Base-by-base conservation (phyloP, 2,797 vertebrate genomes). In the Epinephelus malabaricus region DNA sequence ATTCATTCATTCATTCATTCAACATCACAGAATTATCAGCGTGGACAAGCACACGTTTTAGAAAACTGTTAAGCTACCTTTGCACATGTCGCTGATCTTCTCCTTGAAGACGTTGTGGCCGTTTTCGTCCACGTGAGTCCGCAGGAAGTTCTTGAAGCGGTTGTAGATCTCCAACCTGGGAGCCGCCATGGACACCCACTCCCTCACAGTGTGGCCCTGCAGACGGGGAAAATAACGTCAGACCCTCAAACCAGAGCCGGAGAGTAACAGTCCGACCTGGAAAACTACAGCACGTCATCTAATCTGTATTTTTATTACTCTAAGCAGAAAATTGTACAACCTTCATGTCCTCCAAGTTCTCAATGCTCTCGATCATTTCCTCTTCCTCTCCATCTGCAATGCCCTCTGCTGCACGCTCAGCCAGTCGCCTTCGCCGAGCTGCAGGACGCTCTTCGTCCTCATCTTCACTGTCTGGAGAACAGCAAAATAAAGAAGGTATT, bases 81-180 rank as follows among this genome's bases (percentile, higher is more conserved):
- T 99, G 92, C 98, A 99, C 98, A 99, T 99, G 91, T 99, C 98
- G 0, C 97, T 98, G 94, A 99, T 99, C 90, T 97, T 97, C 92
- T 99, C 97, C 91, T 99, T 99, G 92, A 99, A 99, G 65, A 99
- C 98, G 0, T 99, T 99, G 95, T 98, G 98, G 17, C 98, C 98
- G 0, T 96, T 97, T 75, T 98, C 96, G 18, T 99, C 98, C 69
- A 99, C 98, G 0, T 99, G 98, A 0, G 98, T 99, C 78, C 98
- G 96, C 87, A 99, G 90, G 79, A 99, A 99, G 94, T 99, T 99
- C 94, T 98, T 99, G 93, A 99, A 99, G 83, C 98, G 97, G 94
- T 99, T 97, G 93, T 97, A 97, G 94, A 99, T 99, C 93, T 99
- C 98, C 58, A 99, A 94, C 0, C 97, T 95, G 0, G 98, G 98